Conservation (phyloP, 2,113 vertebrate species). For the Egretta garzetta region DNA sequence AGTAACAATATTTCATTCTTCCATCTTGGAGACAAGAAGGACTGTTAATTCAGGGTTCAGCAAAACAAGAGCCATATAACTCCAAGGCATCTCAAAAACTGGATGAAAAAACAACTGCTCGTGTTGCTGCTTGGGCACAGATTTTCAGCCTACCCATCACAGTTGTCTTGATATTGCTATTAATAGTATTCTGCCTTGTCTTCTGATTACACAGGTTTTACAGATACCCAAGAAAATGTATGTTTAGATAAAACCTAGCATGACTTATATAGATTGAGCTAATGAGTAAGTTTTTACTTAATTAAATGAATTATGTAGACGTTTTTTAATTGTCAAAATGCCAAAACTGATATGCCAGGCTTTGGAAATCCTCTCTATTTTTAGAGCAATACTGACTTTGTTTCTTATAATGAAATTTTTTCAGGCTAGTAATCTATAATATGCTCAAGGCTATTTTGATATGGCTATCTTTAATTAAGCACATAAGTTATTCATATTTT, state of each 20-base stretch:
- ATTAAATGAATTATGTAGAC: conserved; percentile 11
- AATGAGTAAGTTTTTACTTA: background rate
- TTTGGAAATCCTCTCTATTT: conserved; percentile 30
- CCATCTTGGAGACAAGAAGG: background rate
- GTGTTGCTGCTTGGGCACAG: background rate
- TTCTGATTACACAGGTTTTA: background rate
- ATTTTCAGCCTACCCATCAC: background rate
- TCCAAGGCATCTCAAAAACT: background rate
- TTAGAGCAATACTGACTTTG: background rate
- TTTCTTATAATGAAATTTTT: background rate
- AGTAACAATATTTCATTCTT: background rate
- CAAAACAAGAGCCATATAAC: background rate
- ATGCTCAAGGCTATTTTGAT: conserved; percentile 4
- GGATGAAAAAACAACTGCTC: background rate
- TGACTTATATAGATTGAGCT: background rate
- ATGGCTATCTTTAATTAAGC: conserved; percentile 29
- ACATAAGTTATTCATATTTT: conserved; percentile 31
- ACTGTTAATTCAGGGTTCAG: background rate
- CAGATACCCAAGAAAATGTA: background rate
- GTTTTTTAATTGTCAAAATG: conserved; percentile 37
- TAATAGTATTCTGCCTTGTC: background rate
- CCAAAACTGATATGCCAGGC: background rate
- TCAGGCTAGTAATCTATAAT: conserved; percentile 6
- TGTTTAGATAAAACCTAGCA: background rate
- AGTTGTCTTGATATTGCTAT: background rate